phyloP scores from a whole-genome alignment of 1,140 invertebrate species.

The Manduca sexta region DNA sequence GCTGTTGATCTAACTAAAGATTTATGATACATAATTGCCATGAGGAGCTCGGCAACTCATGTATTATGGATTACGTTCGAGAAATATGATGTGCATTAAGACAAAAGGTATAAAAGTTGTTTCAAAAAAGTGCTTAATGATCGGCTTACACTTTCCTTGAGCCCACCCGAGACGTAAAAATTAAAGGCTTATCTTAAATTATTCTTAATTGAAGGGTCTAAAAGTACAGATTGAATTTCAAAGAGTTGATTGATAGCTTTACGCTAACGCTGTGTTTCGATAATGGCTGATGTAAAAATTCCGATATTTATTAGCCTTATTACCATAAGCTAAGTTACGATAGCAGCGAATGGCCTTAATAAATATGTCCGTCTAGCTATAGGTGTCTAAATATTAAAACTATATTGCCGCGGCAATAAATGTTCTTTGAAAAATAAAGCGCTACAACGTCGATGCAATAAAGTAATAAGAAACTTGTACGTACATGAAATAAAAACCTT shows the following conservation, averaged over 20 bases:
- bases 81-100: conserved; percentile 59
- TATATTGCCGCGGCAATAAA: too few relatives aligned
- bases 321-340: conserved; percentile 26
- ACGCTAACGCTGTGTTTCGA: conserved; percentile 34
- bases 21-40: conserved; percentile 70
- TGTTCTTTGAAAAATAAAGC: too few relatives aligned
- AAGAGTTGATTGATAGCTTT: conserved; percentile 60
- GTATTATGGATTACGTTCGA: conserved; percentile 61
- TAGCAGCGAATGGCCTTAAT: neutral
- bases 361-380: neutral
- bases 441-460: too few relatives aligned
- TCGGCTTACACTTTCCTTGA: conserved; percentile 50
- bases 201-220: conserved; percentile 70
- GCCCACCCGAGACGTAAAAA: conserved; percentile 68
- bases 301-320: conserved; percentile 37
- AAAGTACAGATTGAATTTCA: conserved; percentile 68
- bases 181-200: conserved; percentile 71
- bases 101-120: conserved; percentile 57
- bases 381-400: neutral
- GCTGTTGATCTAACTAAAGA: conserved; percentile 60
- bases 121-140: conserved; percentile 63
- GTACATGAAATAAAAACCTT: too few relatives aligned
- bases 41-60: conserved; percentile 52
- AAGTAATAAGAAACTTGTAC: too few relatives aligned
- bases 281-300: conserved; percentile 36